Percentiles rank a stretch among this genome's conserved stretches.
Conservation (phyloP, 2,797 vertebrate species). For the Anguilla marmorata region DNA sequence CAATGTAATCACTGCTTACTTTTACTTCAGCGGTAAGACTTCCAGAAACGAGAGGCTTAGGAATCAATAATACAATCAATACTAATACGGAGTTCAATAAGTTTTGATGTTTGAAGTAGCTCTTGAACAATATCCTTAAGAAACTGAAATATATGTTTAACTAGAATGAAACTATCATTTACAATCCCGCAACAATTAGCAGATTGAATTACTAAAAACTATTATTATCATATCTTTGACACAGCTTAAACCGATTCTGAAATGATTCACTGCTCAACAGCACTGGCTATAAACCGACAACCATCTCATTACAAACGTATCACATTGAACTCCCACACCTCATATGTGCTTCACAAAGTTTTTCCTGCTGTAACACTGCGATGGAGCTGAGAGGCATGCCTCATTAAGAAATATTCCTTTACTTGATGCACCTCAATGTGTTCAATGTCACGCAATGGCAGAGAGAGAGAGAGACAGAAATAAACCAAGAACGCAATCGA, state of each 20-base stretch:
- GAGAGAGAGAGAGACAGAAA: neutral
- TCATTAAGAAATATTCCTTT: constrained; percentile 22
- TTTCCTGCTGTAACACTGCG: neutral
- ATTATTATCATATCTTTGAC: neutral
- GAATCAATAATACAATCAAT: neutral
- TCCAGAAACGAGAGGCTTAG: neutral
- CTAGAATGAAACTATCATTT: neutral
- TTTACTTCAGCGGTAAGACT: neutral
- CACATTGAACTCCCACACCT: neutral
- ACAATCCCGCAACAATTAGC: neutral
- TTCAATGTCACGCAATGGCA: constrained; percentile 30
- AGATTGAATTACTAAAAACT: neutral
- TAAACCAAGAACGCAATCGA: constrained; percentile 7
- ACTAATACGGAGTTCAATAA: neutral
- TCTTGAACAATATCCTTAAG: neutral
- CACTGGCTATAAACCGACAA: neutral
- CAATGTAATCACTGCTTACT: neutral
- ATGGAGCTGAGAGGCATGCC: neutral
- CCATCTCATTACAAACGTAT: neutral
- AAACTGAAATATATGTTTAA: neutral
- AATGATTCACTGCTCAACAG: neutral
- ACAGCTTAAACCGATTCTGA: neutral
- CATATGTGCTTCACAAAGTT: neutral
- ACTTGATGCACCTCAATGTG: constrained; percentile 28
- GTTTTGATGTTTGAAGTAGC: constrained; percentile 2